These are phyloP conservation scores for Acanthurus leucopareius DNA, from an alignment of 2,797 vertebrate species.

Conservation along the genomic window DNA sequence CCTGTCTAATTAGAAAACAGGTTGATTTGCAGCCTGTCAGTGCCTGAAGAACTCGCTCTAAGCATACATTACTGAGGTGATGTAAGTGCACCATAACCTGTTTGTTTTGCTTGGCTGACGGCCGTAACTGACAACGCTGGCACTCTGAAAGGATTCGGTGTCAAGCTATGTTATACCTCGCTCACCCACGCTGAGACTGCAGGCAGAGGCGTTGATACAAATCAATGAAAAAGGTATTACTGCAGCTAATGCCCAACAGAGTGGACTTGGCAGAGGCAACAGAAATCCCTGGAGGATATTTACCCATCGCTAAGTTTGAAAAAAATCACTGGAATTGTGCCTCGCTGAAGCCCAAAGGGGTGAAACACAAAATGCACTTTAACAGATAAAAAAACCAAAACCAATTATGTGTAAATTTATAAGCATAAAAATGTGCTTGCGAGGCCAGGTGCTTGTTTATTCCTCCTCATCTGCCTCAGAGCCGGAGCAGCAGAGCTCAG, in stretches of 20 bases:
- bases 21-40: slow-evolving; percentile 29
- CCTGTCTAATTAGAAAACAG: slow-evolving; percentile 6
- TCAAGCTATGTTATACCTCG: slow-evolving; percentile 35
- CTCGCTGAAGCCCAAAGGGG: slow-evolving; percentile 11
- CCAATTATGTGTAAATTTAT: slow-evolving; percentile 26
- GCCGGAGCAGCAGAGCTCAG: slow-evolving; percentile 30
- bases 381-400: slow-evolving; percentile 40
- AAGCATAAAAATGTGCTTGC: slow-evolving; percentile 8
- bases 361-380: slow-evolving; percentile 26
- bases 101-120: slow-evolving; percentile 50
- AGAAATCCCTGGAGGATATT: slow-evolving; percentile 45
- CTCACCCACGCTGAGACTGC: slow-evolving; percentile 42
- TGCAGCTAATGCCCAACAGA: slow-evolving; percentile 59
- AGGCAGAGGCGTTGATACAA: slow-evolving; percentile 52
- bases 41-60: slow-evolving; percentile 19
- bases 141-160: slow-evolving; percentile 32
- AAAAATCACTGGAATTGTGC: slow-evolving; percentile 40
- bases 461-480: slow-evolving; percentile 51
- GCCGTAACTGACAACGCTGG: slow-evolving; percentile 34
- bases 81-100: slow-evolving; percentile 27
- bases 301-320: slow-evolving; percentile 17
- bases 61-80: neutral
- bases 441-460: slow-evolving; percentile 51
- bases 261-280: slow-evolving; percentile 53
- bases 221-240: slow-evolving; percentile 69